Base-by-base conservation (phyloP, 2,888 invertebrate species). In the Drosophila robusta region DNA sequence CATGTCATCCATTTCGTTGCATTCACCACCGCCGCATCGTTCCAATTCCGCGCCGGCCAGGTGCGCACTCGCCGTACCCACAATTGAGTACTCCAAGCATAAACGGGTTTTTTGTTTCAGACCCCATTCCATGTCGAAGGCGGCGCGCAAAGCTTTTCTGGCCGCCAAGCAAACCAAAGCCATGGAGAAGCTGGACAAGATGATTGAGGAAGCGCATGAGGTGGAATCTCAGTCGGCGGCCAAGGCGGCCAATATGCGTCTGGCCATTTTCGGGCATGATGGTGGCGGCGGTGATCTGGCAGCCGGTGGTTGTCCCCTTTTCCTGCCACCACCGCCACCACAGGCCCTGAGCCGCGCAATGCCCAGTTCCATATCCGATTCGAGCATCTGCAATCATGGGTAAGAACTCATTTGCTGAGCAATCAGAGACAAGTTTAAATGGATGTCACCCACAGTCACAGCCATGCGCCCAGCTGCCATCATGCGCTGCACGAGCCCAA, bases 181-280 rank as follows among this genome's bases (percentile, higher is more conserved):
- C 44, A 90, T 92, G 62, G 92, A 92, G 57, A 92, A 92, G 74
- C 68, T 92, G 47, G 92, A 92, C 62, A 91, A 91, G 85, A 92
- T 92, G 92, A 92, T 92, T 47, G 92, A 92, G 64, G 92, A 92
- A 60, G 91, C 89, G 0, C 89, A 90, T 11, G 92, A 92, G 55
- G 87, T 88, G n/a, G 92, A 91, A 47, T 74, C 90, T 0, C 90
- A 91, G 34, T 84, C 89, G n/a, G 86, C 90, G 14, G 80, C 85
- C 22, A 90, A 90, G 58, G 82, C 91, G 9, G 87, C 90, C 36
- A 85, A 78, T 49, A 84, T 90, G 70, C 84, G 87, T 8, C 51
- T 87, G 8, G 75, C 79, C 8, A 64, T 79, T n/a, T 81, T 84
- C 2, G 89, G 81, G 1, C 85, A 89, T 58, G 86, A 71, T 29